A percentile compares a stretch with the other conserved stretches of the same genome.
These are phyloP conservation scores for Karalla daura DNA, from an alignment of 2,797 vertebrate species.

Conservation along the genomic window DNA sequence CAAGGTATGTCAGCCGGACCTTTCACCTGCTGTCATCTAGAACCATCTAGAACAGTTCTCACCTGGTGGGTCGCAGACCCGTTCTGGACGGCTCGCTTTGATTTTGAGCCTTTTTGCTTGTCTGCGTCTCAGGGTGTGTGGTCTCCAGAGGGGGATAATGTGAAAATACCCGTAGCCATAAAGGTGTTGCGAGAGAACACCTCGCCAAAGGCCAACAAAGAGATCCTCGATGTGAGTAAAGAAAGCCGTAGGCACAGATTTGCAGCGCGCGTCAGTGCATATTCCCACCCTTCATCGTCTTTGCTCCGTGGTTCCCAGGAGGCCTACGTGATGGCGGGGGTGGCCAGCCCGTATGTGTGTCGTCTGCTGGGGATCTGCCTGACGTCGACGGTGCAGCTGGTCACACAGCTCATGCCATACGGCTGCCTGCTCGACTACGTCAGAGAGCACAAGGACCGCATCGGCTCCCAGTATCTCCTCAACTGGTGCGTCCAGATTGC, in stretches of 20 bases:
- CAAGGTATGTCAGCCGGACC: conserved; percentile 83
- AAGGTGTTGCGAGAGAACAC: conserved; percentile 98
- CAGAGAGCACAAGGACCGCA: conserved; percentile 93
- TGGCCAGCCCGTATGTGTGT: conserved; percentile 93
- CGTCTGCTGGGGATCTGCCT: conserved; percentile 96
- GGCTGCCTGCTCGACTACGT: conserved; percentile 98
- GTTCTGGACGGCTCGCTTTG: too few relatives aligned
- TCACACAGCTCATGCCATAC: conserved; percentile 98
- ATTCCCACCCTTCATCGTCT: neutral
- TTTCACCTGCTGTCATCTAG: neutral
- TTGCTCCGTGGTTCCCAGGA: conserved; percentile 80
- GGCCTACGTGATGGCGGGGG: conserved; percentile 97
- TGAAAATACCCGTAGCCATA: conserved; percentile 97
- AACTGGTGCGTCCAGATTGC: conserved; percentile 99
- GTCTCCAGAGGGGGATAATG: conserved; percentile 94
- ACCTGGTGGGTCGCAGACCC: too few relatives aligned
- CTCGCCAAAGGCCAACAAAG: conserved; percentile 97
- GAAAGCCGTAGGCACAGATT: neutral
- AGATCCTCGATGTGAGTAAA: conserved; percentile 94
- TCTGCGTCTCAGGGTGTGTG: conserved; percentile 94
- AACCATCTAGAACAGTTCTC: too few relatives aligned
- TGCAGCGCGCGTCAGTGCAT: neutral
- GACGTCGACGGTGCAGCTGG: conserved; percentile 97
- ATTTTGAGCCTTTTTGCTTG: too few relatives aligned
- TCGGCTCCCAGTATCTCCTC: conserved; percentile 94